Percentiles rank a stretch among this genome's conserved stretches.
phyloP scores from a whole-genome alignment of 1,140 invertebrate genomes.

The Chrysomallon squamiferum region DNA sequence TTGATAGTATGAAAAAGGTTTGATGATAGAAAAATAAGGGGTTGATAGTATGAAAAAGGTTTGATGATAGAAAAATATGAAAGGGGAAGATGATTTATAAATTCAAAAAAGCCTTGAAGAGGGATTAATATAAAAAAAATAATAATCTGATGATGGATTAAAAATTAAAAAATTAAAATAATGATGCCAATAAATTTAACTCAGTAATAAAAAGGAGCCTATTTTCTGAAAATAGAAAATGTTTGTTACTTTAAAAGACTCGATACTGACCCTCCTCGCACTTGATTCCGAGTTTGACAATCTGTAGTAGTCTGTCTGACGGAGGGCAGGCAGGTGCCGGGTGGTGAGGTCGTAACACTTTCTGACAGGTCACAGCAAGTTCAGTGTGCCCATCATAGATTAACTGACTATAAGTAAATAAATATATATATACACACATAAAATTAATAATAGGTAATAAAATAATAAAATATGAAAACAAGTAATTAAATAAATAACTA shows the following conservation, averaged over 20 bases:
- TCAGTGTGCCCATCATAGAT: slow-evolving; percentile 88
- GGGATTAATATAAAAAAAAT: no score
- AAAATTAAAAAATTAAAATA: no score
- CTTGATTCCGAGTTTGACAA: slow-evolving; percentile 85
- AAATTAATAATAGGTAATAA: slow-evolving; percentile 67
- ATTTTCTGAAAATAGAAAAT: not conserved
- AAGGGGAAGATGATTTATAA: no score
- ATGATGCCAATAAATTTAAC: no score
- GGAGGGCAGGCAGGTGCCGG: slow-evolving; percentile 84
- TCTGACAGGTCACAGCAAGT: slow-evolving; percentile 82
- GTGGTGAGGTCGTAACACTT: slow-evolving; percentile 79
- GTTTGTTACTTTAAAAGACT: not conserved
- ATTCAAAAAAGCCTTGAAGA: no score
- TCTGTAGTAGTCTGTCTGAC: slow-evolving; percentile 86
- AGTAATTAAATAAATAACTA: not conserved
- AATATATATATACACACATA: no score
- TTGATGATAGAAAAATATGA: no score
- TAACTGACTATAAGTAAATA: slow-evolving; percentile 69
- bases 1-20: no score
- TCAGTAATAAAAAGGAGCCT: no score
- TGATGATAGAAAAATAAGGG: no score
- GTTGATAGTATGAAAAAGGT: no score
- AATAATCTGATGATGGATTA: no score
- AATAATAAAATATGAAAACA: not conserved
- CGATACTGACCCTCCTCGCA: slow-evolving; percentile 79